Evolutionary conservation across 2,113 vertebrate genomes (phyloP), one percentile per base, ranked within the genome.

Genomic region (Leptodactylus fuscus): DNA sequence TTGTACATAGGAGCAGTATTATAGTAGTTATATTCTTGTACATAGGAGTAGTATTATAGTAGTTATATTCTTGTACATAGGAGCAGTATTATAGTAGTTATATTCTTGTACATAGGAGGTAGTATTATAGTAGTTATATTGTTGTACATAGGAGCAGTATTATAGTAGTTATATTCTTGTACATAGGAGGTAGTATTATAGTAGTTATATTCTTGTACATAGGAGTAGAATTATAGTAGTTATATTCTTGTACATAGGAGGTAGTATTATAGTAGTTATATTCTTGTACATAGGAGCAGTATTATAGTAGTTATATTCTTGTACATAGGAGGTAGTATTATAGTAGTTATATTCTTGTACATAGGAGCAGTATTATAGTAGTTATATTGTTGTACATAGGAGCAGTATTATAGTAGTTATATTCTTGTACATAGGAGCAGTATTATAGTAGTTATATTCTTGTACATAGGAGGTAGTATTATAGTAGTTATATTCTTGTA

Each of bases 211-310:
- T 53, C 20, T 53, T 53, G 51, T 53, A 53, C 13, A 51, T 51
- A 27, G 22, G 58, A 16, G 58, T 24, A 60, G 58, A 27, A 60
- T 60, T 60, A 60, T 60, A 60, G 24, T 60, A 27, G 58, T 60
- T 60, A 60, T 60, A 60, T 60, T 60, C 58, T 60, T 60, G 58
- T 60, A 60, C n/a, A n/a, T n/a, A n/a, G n/a, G n/a, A n/a, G n/a
- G n/a, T n/a, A n/a, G n/a, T n/a, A n/a, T n/a, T n/a, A n/a, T n/a
- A n/a, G n/a, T n/a, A n/a, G n/a, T n/a, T n/a, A n/a, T n/a, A n/a
- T n/a, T n/a, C n/a, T n/a, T n/a, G n/a, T n/a, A n/a, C n/a, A n/a
- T n/a, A n/a, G n/a, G n/a, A n/a, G n/a, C n/a, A n/a, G n/a, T n/a
- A n/a, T n/a, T n/a, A n/a, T n/a, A n/a, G n/a, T n/a, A n/a, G n/a